These are phyloP conservation scores for Alouatta palliata DNA, from an alignment of 2,113 vertebrate species.

Conservation along the genomic window DNA sequence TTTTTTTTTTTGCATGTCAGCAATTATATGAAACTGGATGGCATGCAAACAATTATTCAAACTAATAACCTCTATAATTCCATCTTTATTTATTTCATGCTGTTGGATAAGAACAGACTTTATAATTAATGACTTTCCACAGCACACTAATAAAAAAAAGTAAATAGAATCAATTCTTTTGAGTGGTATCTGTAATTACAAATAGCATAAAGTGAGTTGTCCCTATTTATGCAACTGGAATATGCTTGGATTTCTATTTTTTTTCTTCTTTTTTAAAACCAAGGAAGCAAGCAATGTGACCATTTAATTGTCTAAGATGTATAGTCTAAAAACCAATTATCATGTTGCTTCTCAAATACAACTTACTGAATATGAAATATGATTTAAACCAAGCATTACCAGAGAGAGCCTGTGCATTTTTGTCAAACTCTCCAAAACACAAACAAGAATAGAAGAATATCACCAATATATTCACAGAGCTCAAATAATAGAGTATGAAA, in stretches of 20 bases:
- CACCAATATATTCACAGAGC: background rate
- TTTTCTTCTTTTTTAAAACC: background rate
- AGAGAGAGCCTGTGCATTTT: background rate
- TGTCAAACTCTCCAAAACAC: background rate
- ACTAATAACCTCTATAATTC: background rate
- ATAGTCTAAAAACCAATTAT: background rate
- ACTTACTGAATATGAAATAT: background rate
- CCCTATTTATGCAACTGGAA: background rate
- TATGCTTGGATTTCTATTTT: background rate
- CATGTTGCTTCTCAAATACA: background rate
- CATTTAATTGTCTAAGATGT: background rate
- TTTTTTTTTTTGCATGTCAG: background rate
- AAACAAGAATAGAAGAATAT: background rate
- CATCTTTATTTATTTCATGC: background rate
- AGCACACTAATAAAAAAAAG: background rate
- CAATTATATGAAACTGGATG: background rate
- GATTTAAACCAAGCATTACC: background rate
- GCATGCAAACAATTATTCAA: background rate
- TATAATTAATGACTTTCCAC: background rate
- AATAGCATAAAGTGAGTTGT: background rate
- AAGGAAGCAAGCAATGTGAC: background rate
- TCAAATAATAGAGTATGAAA: background rate
- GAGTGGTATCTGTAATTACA: background rate
- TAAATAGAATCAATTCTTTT: background rate
- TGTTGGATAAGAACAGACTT: background rate